Percentiles rank a stretch among this genome's conserved stretches.
These are phyloP conservation scores for Rynchops niger DNA, from an alignment of 2,113 vertebrate species.

Conservation along the genomic window DNA sequence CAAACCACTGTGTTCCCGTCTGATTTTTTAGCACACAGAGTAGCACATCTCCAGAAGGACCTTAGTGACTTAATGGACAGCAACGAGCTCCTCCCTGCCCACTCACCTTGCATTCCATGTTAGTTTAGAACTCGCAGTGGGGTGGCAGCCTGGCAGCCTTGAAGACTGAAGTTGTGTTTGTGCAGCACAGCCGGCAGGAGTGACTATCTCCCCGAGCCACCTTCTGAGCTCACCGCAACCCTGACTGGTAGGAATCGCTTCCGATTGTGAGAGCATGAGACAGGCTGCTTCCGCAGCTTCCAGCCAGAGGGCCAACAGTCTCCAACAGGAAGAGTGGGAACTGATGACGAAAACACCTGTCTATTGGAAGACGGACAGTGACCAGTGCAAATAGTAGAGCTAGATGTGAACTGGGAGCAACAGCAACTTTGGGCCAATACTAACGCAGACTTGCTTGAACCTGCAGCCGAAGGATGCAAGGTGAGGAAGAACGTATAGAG, in stretches of 20 bases:
- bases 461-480: not conserved
- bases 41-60: not conserved
- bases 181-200: not conserved
- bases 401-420: not conserved
- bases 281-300: not conserved
- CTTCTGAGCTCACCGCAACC: not conserved
- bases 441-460: not conserved
- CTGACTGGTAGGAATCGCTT: not conserved
- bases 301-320: not conserved
- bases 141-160: not conserved
- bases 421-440: not conserved
- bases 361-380: not conserved
- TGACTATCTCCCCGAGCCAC: not conserved
- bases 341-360: not conserved
- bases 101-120: not conserved
- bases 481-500: not conserved
- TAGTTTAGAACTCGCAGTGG: not conserved
- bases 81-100: not conserved
- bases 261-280: not conserved
- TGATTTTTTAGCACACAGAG: not conserved
- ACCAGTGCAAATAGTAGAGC: not conserved
- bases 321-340: not conserved
- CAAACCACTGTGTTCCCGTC: not conserved
- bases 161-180: not conserved
- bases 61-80: not conserved